Evolutionary conservation across 2,888 invertebrate species (phyloP).

Genomic region (Oscheius sp.): DNA sequence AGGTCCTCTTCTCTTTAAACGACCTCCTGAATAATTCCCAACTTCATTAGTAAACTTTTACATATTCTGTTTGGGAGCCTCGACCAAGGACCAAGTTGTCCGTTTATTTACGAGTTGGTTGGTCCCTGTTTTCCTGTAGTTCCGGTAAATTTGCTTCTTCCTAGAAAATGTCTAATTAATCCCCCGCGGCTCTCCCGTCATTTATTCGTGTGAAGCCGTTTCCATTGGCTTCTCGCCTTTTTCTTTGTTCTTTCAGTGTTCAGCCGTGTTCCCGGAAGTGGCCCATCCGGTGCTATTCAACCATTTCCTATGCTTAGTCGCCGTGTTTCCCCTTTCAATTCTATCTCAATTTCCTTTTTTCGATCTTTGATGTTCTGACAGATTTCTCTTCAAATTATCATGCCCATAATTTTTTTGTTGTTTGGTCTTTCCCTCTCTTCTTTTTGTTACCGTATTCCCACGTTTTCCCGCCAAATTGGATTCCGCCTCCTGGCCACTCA

Average conservation of each 20-base stretch:
- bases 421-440: neutral
- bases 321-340: neutral
- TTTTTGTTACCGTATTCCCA: neutral
- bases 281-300: neutral
- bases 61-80: too few relatives aligned
- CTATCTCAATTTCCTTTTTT: neutral
- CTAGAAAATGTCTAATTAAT: neutral
- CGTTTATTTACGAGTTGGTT: too few relatives aligned
- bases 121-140: neutral
- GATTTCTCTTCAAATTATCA: too few relatives aligned
- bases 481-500: too few relatives aligned
- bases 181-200: neutral
- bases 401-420: too few relatives aligned
- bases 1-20: too few relatives aligned
- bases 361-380: too few relatives aligned
- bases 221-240: neutral
- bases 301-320: neutral
- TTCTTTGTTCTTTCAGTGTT: neutral
- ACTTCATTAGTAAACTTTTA: too few relatives aligned
- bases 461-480: too few relatives aligned
- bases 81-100: too few relatives aligned
- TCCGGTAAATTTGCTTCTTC: neutral
- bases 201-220: neutral
- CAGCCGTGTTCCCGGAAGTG: neutral
- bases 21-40: too few relatives aligned